phyloP scores from a whole-genome alignment of 1,140 invertebrate species.

The Maniola jurtina region DNA sequence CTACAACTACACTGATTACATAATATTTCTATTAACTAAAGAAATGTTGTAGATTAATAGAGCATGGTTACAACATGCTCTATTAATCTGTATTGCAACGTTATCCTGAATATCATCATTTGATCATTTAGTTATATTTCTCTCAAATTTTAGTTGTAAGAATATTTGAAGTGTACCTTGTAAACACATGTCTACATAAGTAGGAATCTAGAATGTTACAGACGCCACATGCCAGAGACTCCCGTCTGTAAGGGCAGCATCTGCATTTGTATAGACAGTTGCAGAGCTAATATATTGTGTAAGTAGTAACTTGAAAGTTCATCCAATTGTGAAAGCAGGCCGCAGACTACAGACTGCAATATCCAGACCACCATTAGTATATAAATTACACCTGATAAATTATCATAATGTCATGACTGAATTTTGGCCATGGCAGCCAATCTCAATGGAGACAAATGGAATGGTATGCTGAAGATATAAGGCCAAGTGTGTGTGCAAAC shows the following conservation, averaged over 20 bases:
- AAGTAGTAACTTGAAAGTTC: slow-evolving; percentile 27
- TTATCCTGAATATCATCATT: neutral
- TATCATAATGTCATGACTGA: neutral
- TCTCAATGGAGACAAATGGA: too few relatives aligned
- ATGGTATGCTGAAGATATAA: too few relatives aligned
- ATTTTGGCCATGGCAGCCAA: too few relatives aligned
- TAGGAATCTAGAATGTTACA: slow-evolving; percentile 33
- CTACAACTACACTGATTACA: neutral
- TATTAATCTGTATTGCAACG: slow-evolving; percentile 1
- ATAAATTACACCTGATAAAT: neutral
- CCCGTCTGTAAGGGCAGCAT: slow-evolving; percentile 28
- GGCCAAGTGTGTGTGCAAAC: too few relatives aligned
- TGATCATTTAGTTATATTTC: neutral
- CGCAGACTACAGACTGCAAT: slow-evolving; percentile 4
- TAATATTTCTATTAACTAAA: neutral
- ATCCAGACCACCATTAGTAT: neutral
- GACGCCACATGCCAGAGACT: slow-evolving; percentile 26
- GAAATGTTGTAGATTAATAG: neutral
- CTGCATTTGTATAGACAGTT: slow-evolving; percentile 22
- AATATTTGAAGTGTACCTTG: slow-evolving; percentile 8
- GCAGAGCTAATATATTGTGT: slow-evolving; percentile 29
- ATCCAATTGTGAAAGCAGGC: slow-evolving; percentile 24
- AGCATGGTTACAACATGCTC: neutral
- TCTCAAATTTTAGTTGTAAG: slow-evolving; percentile 2
- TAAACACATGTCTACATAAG: slow-evolving; percentile 31